These are phyloP conservation scores for Drosophila navojoa DNA, from an alignment of 1,140 invertebrate genomes.

Conservation along the genomic window DNA sequence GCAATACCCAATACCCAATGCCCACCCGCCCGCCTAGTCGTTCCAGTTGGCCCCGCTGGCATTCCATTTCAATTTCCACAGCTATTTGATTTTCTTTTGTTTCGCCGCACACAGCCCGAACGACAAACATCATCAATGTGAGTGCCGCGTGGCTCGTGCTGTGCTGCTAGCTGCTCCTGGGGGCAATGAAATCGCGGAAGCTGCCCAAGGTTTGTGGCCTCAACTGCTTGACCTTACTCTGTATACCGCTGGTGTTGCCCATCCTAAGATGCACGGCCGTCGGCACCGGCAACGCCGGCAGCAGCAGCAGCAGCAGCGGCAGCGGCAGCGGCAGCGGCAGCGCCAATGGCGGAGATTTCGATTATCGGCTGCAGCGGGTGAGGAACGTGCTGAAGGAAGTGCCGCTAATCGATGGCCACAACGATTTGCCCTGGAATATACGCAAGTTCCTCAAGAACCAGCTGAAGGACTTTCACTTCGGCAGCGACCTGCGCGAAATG, in stretches of 20 bases:
- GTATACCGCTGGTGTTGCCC: constrained; percentile 77
- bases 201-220: constrained; percentile 83
- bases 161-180: constrained; percentile 66
- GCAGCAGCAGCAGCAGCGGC: constrained; percentile 26
- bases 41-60: constrained; percentile 2
- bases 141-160: constrained; percentile 67
- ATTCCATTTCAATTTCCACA: background rate
- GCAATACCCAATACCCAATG: no score
- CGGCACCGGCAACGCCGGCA: constrained; percentile 27
- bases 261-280: constrained; percentile 69
- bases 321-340: constrained; percentile 22
- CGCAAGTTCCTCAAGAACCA: constrained; percentile 91
- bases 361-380: constrained; percentile 85
- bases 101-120: constrained; percentile 42
- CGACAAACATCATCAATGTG: constrained; percentile 71
- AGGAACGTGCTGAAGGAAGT: constrained; percentile 85
- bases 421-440: constrained; percentile 94
- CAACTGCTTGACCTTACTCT: constrained; percentile 78
- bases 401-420: constrained; percentile 88
- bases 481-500: constrained; percentile 88
- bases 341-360: constrained; percentile 63
- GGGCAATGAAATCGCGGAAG: constrained; percentile 83
- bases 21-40: constrained; percentile 5
- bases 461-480: constrained; percentile 89
- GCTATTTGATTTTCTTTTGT: background rate